Conservation (phyloP, 2,113 vertebrate genomes). For the Nothoprocta pentlandii region DNA sequence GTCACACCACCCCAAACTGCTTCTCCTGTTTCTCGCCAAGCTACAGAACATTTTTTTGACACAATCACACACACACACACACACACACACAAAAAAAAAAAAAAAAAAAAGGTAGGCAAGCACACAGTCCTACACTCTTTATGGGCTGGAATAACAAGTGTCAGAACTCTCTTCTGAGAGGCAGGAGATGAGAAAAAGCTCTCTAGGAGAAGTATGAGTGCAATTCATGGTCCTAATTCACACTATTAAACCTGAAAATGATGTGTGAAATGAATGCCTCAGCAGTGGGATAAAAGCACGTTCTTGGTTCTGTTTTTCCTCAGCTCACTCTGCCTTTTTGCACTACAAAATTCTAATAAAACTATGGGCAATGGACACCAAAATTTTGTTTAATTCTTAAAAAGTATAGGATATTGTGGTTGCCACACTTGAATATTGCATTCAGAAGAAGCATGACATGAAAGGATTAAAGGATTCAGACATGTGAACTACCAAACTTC, state of each 20-base stretch:
- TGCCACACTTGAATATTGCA: not conserved
- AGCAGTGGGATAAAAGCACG: not conserved
- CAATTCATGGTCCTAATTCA: not conserved
- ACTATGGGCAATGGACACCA: not conserved
- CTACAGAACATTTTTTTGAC: not conserved
- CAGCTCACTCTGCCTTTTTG: not conserved
- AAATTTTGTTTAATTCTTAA: not conserved
- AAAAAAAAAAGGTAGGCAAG: not conserved
- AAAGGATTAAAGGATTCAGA: not conserved
- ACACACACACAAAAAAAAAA: not conserved
- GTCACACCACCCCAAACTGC: not conserved
- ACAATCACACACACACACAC: not conserved
- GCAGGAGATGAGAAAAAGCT: not conserved
- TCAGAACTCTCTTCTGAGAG: not conserved
- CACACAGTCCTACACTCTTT: not conserved
- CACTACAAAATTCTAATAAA: not conserved
- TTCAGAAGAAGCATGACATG: not conserved
- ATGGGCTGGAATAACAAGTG: not conserved
- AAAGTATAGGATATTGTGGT: not conserved
- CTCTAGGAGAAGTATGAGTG: not conserved
- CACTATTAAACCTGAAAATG: not conserved
- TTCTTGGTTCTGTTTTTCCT: not conserved
- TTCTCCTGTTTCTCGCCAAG: not conserved
- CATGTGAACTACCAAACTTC: not conserved
- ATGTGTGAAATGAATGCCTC: not conserved